These are phyloP conservation scores for Calosoma granatense DNA, from an alignment of 1,140 invertebrate genomes.

Conservation along the genomic window DNA sequence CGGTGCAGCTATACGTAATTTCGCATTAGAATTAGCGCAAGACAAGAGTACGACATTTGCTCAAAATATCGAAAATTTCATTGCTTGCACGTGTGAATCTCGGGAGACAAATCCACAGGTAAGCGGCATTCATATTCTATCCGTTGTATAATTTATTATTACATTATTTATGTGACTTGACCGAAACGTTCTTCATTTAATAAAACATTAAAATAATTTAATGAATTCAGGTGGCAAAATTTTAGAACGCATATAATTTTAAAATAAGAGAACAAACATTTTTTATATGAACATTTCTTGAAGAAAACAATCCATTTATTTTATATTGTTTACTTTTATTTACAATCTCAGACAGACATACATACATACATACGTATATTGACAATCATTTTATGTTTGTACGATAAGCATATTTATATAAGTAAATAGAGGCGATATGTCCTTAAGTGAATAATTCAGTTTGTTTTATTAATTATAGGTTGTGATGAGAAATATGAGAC, in stretches of 20 bases:
- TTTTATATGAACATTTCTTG: too few relatives aligned
- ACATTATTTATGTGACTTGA: too few relatives aligned
- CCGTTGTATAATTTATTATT: slow-evolving; percentile 7
- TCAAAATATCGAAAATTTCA: slow-evolving; percentile 87
- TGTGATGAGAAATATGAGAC: slow-evolving; percentile 87
- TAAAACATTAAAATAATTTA: slow-evolving; percentile 4
- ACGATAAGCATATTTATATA: too few relatives aligned
- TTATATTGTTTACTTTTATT: too few relatives aligned
- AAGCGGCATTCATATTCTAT: slow-evolving; percentile 4
- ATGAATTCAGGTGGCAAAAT: not conserved
- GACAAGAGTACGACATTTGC: slow-evolving; percentile 82
- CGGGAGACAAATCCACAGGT: slow-evolving; percentile 75
- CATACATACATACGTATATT: too few relatives aligned
- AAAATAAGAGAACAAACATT: too few relatives aligned
- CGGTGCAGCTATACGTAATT: slow-evolving; percentile 58
- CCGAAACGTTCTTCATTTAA: not conserved
- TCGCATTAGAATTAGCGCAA: slow-evolving; percentile 68
- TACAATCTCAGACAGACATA: too few relatives aligned
- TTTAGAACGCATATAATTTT: too few relatives aligned
- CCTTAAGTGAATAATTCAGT: too few relatives aligned
- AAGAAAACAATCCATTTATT: too few relatives aligned
- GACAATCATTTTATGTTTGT: too few relatives aligned
- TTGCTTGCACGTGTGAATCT: slow-evolving; percentile 85
- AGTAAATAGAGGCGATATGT: too few relatives aligned
- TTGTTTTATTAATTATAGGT: slow-evolving; percentile 42